These are phyloP conservation scores for Aethes cnicana DNA, from an alignment of 2,888 invertebrate genomes.

Conservation along the genomic window DNA sequence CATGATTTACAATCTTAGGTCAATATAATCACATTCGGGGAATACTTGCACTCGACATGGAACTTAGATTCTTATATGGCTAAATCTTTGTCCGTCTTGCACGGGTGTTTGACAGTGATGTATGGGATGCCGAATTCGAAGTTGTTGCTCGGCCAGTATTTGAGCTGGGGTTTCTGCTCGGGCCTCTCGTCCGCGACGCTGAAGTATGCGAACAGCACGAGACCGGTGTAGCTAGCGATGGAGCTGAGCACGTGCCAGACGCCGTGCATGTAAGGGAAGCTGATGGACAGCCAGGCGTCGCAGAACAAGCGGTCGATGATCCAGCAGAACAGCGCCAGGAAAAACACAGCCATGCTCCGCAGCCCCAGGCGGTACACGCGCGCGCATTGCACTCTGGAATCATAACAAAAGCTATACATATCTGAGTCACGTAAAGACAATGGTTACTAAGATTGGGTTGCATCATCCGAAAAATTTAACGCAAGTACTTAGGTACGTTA, in stretches of 20 bases:
- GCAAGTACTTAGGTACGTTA: too few species aligned
- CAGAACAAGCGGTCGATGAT: slow-evolving; percentile 90
- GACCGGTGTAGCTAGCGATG: slow-evolving; percentile 88
- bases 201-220: slow-evolving; percentile 91
- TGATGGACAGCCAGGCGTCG: slow-evolving; percentile 88
- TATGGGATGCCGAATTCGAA: slow-evolving; percentile 91
- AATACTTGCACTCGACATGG: slow-evolving; percentile 28
- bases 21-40: slow-evolving; percentile 17
- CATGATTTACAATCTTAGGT: slow-evolving; percentile 9
- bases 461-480: too few species aligned
- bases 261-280: slow-evolving; percentile 92
- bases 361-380: slow-evolving; percentile 88
- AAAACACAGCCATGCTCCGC: slow-evolving; percentile 86
- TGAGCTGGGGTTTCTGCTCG: slow-evolving; percentile 85
- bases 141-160: slow-evolving; percentile 89
- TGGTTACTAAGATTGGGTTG: too few species aligned
- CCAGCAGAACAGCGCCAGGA: slow-evolving; percentile 89
- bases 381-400: slow-evolving; percentile 82
- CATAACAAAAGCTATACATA: slow-evolving; percentile 32
- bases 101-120: slow-evolving; percentile 84
- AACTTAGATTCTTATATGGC: slow-evolving; percentile 62
- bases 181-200: slow-evolving; percentile 88
- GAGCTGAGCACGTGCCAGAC: slow-evolving; percentile 92
- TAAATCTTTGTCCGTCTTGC: slow-evolving; percentile 69
- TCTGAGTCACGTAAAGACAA: background rate